Evolutionary conservation across 2,797 vertebrate species (phyloP), one percentile per base, ranked within the genome.

Genomic region (Remorina albescens): DNA sequence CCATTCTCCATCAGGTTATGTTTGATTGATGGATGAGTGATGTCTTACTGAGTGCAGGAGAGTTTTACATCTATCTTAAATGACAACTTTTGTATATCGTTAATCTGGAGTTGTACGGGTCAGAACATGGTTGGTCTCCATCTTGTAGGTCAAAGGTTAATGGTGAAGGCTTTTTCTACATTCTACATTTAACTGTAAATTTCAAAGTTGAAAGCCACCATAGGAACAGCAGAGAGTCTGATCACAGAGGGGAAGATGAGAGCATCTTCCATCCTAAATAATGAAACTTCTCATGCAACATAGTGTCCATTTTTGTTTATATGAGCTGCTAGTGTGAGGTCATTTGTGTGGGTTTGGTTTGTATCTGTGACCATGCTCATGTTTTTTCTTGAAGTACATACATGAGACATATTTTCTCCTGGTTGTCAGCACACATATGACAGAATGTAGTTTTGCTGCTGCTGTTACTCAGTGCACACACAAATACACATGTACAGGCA

Each of bases 371-470:
- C 41, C 66, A 26, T 67, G 39, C 25, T 13, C 30, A 6, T 50
- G 42, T 80, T 62, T 67, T 53, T 2, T 71, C 26, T 57, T 67
- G 69, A 63, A 18, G 10, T 32, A 49, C 28, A 44, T 58, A 68
- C 36, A 74, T 50, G 41, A 71, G 47, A 80, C 57, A 19, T 47
- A 25, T 67, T 76, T 50, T 74, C 56, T 56, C 41, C 41, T 64
- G 47, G 42, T 63, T 80, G 59, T 72, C 54, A 61, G 44, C 25
- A 62, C 54, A 71, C 66, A 67, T 71, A 71, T 77, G 80, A 73
- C 67, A 67, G 26, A 74, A 64, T 8, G 30, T 42, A 55, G 39
- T 51, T 37, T 28, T 36, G n/a, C 56, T 59, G 21, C 47, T 30
- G 30, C 53, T 65, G 16, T 28, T 50, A 1, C 10, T 23, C 7